Conservation (phyloP, 2,888 invertebrate genomes). For the Rhaphigaster nebulosa region DNA sequence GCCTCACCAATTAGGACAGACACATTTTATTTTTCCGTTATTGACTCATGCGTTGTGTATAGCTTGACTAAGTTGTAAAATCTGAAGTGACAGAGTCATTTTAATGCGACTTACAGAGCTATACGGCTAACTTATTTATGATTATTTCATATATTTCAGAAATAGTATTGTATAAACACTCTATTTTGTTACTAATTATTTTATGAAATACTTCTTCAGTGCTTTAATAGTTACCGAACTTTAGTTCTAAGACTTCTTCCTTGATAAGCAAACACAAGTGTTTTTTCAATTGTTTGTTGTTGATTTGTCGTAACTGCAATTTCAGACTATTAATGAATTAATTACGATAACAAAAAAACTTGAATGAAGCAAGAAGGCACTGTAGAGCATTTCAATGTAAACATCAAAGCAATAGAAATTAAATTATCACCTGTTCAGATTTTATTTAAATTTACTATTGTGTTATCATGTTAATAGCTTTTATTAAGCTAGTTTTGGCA, state of each 20-base stretch:
- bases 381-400: neutral
- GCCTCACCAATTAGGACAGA: neutral
- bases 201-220: constrained; percentile 7
- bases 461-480: neutral
- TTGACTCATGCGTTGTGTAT: neutral
- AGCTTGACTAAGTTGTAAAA: neutral
- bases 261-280: neutral
- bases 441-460: neutral
- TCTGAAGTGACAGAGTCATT: neutral
- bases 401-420: neutral
- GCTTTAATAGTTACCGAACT: neutral
- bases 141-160: neutral
- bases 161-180: neutral
- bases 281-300: neutral
- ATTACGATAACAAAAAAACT: neutral
- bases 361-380: neutral
- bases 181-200: neutral
- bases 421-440: neutral
- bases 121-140: neutral
- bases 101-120: neutral
- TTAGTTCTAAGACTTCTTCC: neutral
- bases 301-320: neutral
- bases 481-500: neutral
- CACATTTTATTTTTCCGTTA: neutral
- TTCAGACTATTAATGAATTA: neutral